These are phyloP conservation scores for Augochlorella aurata DNA, from an alignment of 2,888 invertebrate species.

Conservation along the genomic window DNA sequence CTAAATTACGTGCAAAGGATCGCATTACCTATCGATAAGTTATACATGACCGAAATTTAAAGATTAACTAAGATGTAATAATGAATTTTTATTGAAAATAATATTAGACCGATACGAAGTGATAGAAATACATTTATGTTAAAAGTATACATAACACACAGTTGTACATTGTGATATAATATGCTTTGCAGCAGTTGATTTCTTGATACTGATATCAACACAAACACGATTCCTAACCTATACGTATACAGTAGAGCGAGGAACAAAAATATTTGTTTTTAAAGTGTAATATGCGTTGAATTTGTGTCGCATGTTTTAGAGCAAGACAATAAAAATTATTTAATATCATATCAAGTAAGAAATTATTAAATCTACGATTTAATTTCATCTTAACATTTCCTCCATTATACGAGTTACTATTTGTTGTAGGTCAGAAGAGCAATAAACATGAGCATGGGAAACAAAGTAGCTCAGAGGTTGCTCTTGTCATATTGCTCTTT, in stretches of 20 bases:
- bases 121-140: background rate
- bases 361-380: background rate
- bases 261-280: background rate
- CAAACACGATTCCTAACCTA: background rate
- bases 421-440: conserved; percentile 34
- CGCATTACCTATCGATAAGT: background rate
- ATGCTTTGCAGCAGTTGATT: conserved; percentile 32
- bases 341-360: conserved; percentile 33
- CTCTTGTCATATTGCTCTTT: conserved; percentile 83
- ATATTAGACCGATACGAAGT: background rate
- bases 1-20: background rate
- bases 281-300: conserved; percentile 10
- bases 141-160: background rate
- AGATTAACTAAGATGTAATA: background rate
- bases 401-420: background rate
- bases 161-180: too few relatives aligned
- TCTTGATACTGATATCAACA: background rate
- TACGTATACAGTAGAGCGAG: background rate
- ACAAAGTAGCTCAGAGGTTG: conserved; percentile 68
- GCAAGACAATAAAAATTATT: background rate
- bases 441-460: conserved; percentile 46
- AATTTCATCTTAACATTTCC: background rate
- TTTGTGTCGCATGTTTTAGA: background rate
- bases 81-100: background rate
- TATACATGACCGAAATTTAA: background rate